phyloP scores from a whole-genome alignment of 2,888 invertebrate genomes.

The Lissocephala sabroskyi region DNA sequence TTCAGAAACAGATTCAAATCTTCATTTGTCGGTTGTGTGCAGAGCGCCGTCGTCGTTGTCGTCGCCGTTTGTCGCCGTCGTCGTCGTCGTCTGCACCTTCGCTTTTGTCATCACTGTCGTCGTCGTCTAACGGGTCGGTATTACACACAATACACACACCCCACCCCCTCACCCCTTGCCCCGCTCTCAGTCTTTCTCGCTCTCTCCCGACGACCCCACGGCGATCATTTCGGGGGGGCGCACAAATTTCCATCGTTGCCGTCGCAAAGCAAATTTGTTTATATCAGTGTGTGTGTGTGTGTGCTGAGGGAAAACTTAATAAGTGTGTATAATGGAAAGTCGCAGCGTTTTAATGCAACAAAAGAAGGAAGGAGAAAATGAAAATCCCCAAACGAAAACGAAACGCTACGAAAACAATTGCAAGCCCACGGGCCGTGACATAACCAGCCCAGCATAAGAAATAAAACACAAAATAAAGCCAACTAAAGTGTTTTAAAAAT shows the following conservation, averaged over 20 bases:
- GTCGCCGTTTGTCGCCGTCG: conserved; percentile 19
- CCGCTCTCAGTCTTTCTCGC: too few species aligned
- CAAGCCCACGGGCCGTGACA: conserved; percentile 37
- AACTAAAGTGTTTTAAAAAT: conserved; percentile 34
- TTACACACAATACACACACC: too few species aligned
- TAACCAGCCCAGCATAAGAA: conserved; percentile 44
- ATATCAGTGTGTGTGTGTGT: conserved; percentile 33
- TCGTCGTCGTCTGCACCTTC: conserved; percentile 16
- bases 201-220: too few species aligned
- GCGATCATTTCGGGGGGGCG: too few species aligned
- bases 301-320: too few species aligned
- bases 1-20: conserved; percentile 69
- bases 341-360: neutral
- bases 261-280: conserved; percentile 47
- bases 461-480: conserved; percentile 15
- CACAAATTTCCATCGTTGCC: too few species aligned
- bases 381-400: conserved; percentile 1
- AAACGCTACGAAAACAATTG: conserved; percentile 28
- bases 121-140: neutral
- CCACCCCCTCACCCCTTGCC: too few species aligned
- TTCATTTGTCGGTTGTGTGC: conserved; percentile 71
- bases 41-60: conserved; percentile 15
- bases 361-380: conserved; percentile 2
- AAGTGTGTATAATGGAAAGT: too few species aligned
- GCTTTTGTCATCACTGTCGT: conserved; percentile 19